phyloP scores from a whole-genome alignment of 1,140 invertebrate genomes.

The Zaprionus tsacasi region DNA sequence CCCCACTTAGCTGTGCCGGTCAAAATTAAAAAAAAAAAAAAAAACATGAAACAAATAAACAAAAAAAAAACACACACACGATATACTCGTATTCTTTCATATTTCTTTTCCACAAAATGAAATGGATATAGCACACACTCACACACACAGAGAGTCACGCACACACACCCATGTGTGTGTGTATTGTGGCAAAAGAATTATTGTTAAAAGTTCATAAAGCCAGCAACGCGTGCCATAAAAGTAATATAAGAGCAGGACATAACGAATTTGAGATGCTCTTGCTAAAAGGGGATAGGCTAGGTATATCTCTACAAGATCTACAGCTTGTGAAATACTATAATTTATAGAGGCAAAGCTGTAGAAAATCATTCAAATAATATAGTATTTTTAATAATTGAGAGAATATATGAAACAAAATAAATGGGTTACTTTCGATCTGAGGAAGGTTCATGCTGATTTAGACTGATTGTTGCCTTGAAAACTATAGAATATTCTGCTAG shows the following conservation, averaged over 20 bases:
- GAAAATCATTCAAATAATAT: too few relatives aligned
- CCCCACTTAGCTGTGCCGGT: conserved; percentile 11
- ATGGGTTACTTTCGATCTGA: too few relatives aligned
- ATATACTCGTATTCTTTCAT: conserved; percentile 19
- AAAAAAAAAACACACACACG: conserved; percentile 23
- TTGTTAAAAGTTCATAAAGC: conserved; percentile 65
- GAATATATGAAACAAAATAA: too few relatives aligned
- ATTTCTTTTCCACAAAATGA: conserved; percentile 64
- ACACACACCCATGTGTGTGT: conserved; percentile 11
- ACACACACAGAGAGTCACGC: conserved; percentile 15
- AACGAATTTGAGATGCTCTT: conserved; percentile 27
- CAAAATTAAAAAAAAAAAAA: conserved; percentile 10
- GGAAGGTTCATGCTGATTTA: too few relatives aligned
- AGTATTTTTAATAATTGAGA: too few relatives aligned
- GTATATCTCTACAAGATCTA: too few relatives aligned
- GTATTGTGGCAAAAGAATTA: conserved; percentile 40
- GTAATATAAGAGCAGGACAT: background rate
- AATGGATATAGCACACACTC: conserved; percentile 49
- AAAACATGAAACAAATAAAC: conserved; percentile 1
- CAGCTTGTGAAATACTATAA: too few relatives aligned
- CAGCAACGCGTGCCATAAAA: conserved; percentile 15
- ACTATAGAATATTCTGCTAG: too few relatives aligned
- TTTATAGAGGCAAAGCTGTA: too few relatives aligned
- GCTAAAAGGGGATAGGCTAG: too few relatives aligned
- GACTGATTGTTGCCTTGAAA: too few relatives aligned